Percentiles rank a stretch among this genome's conserved stretches.
Conservation (phyloP, 2,797 vertebrate species). For the Carapus acus region DNA sequence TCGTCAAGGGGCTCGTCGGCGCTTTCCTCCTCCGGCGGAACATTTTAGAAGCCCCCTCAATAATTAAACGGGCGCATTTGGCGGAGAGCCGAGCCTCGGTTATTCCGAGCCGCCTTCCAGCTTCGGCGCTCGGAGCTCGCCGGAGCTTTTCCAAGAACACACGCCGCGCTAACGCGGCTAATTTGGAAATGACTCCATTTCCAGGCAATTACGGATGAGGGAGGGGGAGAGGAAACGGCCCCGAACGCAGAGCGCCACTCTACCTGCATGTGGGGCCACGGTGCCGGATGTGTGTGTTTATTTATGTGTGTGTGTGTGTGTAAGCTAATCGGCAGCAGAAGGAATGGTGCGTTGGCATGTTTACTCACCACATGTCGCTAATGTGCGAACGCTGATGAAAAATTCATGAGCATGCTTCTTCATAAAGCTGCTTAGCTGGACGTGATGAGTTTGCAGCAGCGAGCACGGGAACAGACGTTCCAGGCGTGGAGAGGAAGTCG, state of each 20-base stretch:
- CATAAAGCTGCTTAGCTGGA: slow-evolving; percentile 10
- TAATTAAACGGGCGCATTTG: slow-evolving; percentile 27
- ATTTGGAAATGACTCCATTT: slow-evolving; percentile 28
- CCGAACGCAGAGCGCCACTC: slow-evolving; percentile 2
- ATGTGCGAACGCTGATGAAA: slow-evolving; percentile 35
- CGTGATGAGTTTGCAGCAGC: slow-evolving; percentile 22
- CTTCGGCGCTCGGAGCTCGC: slow-evolving; percentile 8
- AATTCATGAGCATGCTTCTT: slow-evolving; percentile 41
- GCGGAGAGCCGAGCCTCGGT: neutral
- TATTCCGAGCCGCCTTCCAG: slow-evolving; percentile 14
- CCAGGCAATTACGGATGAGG: slow-evolving; percentile 34
- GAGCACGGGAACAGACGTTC: no score
- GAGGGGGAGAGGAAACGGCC: slow-evolving; percentile 13
- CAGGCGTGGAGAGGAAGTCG: neutral
- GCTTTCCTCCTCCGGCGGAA: slow-evolving; percentile 6
- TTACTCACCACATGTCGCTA: slow-evolving; percentile 43
- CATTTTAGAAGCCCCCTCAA: slow-evolving; percentile 30
- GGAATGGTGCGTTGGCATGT: slow-evolving; percentile 10
- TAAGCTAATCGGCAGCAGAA: neutral
- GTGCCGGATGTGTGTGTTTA: neutral
- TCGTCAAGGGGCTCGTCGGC: slow-evolving; percentile 8
- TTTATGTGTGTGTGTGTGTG: neutral
- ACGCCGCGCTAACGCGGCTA: slow-evolving; percentile 6
- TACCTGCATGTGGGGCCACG: slow-evolving; percentile 24
- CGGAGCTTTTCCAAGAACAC: neutral